phyloP scores from a whole-genome alignment of 2,797 vertebrate genomes.

The Enteromius trimaculatus region DNA sequence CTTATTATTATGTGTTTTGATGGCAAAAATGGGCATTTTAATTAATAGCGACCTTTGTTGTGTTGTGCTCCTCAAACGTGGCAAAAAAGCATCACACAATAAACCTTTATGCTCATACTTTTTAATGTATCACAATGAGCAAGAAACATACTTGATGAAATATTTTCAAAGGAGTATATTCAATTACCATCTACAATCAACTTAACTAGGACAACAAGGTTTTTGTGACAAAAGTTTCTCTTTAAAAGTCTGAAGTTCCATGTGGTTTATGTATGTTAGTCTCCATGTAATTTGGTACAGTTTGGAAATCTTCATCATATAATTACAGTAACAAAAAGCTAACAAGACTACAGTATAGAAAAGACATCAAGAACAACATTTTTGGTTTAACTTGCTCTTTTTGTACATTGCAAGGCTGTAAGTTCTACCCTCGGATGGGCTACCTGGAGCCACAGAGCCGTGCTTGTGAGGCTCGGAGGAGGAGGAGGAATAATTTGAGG shows the following conservation, averaged over 20 bases:
- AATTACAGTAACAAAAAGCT: conserved; percentile 99
- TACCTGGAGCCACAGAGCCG: conserved; percentile 87
- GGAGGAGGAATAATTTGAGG: conserved; percentile 81
- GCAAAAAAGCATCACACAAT: conserved; percentile 42
- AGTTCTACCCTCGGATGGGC: conserved; percentile 87
- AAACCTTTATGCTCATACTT: conserved; percentile 91
- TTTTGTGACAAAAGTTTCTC: conserved; percentile 97
- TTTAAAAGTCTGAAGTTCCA: conserved; percentile 98
- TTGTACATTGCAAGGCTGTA: conserved; percentile 99
- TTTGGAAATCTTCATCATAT: conserved; percentile 98
- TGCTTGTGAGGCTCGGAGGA: conserved; percentile 82
- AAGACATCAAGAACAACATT: conserved; percentile 99
- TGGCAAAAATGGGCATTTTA: neutral
- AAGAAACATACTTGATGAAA: conserved; percentile 99
- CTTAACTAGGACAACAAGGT: conserved; percentile 99
- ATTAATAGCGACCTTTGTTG: conserved; percentile 5
- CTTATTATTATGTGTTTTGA: conserved; percentile 10
- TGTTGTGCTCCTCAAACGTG: conserved; percentile 40
- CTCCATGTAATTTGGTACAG: conserved; percentile 99
- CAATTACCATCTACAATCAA: conserved; percentile 99
- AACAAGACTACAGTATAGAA: conserved; percentile 99
- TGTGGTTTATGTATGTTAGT: conserved; percentile 94
- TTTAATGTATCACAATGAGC: conserved; percentile 99
- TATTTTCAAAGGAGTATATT: conserved; percentile 99
- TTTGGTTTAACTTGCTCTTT: conserved; percentile 99